Percentiles rank a stretch among this genome's conserved stretches.
Conservation (phyloP, 30 jellyfish, hydroid and myxozoan genomes). For the Turritopsis rubra region DNA sequence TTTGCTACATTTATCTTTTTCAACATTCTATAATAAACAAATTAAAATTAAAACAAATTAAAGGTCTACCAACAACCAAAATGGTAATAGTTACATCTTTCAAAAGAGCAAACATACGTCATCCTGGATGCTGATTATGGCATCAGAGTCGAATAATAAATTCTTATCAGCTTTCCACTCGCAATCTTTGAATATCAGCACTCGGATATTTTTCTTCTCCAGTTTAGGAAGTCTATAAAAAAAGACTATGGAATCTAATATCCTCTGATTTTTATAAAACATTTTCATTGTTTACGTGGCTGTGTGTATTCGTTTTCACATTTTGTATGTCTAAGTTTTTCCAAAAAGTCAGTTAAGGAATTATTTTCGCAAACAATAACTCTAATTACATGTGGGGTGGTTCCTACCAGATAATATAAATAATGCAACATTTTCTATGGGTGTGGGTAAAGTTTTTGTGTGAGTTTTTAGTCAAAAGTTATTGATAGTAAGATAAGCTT, state of each 20-base stretch:
- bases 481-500: no score
- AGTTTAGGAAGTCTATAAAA: conserved; percentile 62
- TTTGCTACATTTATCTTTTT: neutral
- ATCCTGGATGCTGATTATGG: conserved; percentile 50
- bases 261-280: neutral
- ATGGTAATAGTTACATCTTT: neutral
- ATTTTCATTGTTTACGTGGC: no score
- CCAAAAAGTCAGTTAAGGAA: no score
- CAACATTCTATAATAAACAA: neutral
- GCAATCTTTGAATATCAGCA: conserved; percentile 74
- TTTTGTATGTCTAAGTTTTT: no score
- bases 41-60: neutral
- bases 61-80: neutral
- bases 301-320: no score
- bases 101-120: conserved; percentile 31
- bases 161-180: conserved; percentile 72
- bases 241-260: neutral
- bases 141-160: conserved; percentile 88
- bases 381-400: no score
- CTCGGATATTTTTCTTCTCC: conserved; percentile 64
- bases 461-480: no score
- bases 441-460: no score
- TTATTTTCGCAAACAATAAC: no score
- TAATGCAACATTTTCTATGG: no score
- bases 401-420: no score